Evolutionary conservation across 2,113 vertebrate species (phyloP).

Genomic region (Junco hyemalis): DNA sequence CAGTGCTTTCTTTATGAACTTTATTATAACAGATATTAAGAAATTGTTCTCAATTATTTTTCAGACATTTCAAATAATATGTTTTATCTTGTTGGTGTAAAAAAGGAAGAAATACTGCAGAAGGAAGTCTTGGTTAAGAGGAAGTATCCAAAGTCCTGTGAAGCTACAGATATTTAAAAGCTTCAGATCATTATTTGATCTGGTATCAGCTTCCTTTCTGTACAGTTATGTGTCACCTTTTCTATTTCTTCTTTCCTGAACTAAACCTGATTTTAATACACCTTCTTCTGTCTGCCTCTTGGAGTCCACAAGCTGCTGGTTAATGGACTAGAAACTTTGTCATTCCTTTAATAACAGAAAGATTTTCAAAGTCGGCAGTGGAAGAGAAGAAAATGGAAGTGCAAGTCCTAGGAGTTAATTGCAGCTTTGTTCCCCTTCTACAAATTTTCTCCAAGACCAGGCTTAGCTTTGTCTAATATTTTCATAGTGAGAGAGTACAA

Average conservation of each 20-base stretch:
- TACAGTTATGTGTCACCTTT: neutral
- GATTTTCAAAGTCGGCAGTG: constrained; percentile 20
- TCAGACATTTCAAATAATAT: neutral
- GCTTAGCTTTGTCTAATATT: neutral
- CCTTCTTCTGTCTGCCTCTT: neutral
- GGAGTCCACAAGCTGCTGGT: neutral
- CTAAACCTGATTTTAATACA: neutral
- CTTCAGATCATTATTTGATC: neutral
- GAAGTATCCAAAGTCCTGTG: neutral
- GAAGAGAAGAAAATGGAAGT: neutral
- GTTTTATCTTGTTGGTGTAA: neutral
- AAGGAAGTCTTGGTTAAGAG: neutral
- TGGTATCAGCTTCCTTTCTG: neutral
- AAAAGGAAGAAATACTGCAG: neutral
- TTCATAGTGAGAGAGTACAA: neutral
- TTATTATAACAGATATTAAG: neutral
- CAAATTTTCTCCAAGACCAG: neutral
- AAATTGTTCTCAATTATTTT: neutral
- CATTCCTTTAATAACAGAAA: neutral
- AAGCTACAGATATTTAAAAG: neutral
- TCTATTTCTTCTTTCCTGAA: neutral
- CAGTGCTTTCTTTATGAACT: neutral
- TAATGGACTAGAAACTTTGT: constrained; percentile 33
- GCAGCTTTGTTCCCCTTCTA: neutral
- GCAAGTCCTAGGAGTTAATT: constrained; percentile 2